These are phyloP conservation scores for Tachina grossa DNA, from an alignment of 2,888 invertebrate genomes.

Conservation along the genomic window DNA sequence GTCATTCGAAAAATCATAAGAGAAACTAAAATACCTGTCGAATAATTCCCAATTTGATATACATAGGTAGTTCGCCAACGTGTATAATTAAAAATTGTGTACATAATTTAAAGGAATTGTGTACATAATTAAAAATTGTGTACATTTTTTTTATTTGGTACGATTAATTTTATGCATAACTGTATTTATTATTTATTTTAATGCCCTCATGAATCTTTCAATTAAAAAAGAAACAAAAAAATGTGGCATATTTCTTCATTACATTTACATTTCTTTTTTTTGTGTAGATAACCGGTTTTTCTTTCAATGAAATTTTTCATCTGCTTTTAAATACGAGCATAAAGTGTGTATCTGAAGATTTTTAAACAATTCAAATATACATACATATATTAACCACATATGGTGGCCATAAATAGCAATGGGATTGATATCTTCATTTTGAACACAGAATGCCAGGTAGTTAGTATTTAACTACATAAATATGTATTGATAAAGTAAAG, in stretches of 20 bases:
- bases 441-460: conserved; percentile 34
- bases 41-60: no score
- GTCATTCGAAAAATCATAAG: no score
- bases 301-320: conserved; percentile 39
- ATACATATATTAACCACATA: conserved; percentile 32
- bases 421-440: conserved; percentile 35
- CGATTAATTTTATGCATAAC: not conserved
- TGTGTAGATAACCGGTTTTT: conserved; percentile 31
- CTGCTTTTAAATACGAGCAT: conserved; percentile 29
- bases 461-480: not conserved
- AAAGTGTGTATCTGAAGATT: conserved; percentile 22
- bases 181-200: not conserved
- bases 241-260: conserved; percentile 1
- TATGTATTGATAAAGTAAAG: no score
- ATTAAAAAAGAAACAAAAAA: not conserved
- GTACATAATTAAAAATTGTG: no score
- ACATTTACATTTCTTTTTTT: not conserved
- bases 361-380: not conserved
- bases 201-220: no score
- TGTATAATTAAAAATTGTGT: no score
- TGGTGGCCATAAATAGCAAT: conserved; percentile 9
- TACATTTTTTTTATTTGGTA: no score
- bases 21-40: no score
- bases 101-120: no score
- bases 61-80: no score